Base-by-base conservation (phyloP, 2,113 vertebrate species). In the Prunella fulvescens region DNA sequence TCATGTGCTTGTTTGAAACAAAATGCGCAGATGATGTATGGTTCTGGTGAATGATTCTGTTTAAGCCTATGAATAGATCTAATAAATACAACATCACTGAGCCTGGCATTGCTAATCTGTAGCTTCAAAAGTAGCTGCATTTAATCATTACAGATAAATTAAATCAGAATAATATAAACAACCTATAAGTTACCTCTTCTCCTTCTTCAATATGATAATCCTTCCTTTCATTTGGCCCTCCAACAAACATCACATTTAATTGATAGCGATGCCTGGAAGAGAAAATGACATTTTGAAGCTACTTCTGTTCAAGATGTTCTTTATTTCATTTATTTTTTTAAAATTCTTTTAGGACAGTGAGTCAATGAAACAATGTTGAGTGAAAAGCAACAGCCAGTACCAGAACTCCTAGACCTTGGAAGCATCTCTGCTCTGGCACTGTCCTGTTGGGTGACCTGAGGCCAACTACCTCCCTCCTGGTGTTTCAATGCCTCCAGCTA, bases 201-300 rank as follows among this genome's bases (percentile, higher is more conserved):
- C 99, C 99, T 98, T 99, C 99, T 96, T 99, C 99, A 42, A 99
- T 98, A 80, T 99, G 99, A 94, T 99, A 99, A 97, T 99, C 99
- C 90, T 99, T 99, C 88, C 99, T 98, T 93, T 97, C 98, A 77
- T 99, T 99, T 60, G 99, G 99, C 19, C 99, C 99, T 86, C 99
- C 99, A 18, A 99, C 99, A 96, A 99, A 99, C 99, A 99, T 99
- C 95, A 99, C 92, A 81, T 98, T 99, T 95, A 99, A 90, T 91
- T 99, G 99, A 70, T 92, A 64, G 85, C 97, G 97, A 95, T 98
- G 98, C 98, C 98, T 98, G 90, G 54, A 72, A 92, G 48, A 70
- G 58, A 72, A 91, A 82, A 12, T 20, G 26, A 76, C 26, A 66
- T 73, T 93, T 92, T 91, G 50, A 86, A 92, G 26, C 29, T 81